Evolutionary conservation across 2,113 vertebrate species (phyloP).

Genomic region (Albula goreensis): DNA sequence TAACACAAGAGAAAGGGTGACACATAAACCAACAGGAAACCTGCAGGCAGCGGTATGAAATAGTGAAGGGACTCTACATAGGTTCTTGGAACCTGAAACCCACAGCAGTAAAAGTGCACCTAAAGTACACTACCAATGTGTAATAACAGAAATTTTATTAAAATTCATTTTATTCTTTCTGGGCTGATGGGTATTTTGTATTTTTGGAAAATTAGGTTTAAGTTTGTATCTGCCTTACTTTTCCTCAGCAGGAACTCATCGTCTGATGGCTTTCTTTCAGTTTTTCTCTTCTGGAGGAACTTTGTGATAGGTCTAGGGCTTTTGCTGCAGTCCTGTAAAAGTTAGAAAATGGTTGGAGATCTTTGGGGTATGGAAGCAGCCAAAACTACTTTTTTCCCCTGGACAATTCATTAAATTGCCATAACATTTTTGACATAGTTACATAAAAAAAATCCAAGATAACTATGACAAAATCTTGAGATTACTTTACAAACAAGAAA

Average conservation of each 20-base stretch:
- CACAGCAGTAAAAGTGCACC: background rate
- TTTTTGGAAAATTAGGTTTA: background rate
- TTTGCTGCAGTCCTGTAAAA: conserved; percentile 85
- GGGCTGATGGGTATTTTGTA: background rate
- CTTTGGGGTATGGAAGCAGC: too few relatives aligned
- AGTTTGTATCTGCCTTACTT: conserved; percentile 69
- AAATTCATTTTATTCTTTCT: background rate
- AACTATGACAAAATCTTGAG: too few relatives aligned
- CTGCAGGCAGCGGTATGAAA: background rate
- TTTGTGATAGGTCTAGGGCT: conserved; percentile 98
- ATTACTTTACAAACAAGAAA: too few relatives aligned
- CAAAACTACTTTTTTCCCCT: too few relatives aligned
- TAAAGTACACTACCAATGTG: background rate
- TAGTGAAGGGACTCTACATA: background rate
- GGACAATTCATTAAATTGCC: too few relatives aligned
- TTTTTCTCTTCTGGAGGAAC: conserved; percentile 92
- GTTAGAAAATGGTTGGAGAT: conserved; percentile 10
- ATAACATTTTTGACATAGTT: too few relatives aligned
- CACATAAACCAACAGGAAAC: background rate
- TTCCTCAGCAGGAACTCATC: conserved; percentile 92
- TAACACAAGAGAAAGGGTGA: background rate
- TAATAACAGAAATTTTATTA: background rate
- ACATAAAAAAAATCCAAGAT: too few relatives aligned
- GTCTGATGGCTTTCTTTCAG: conserved; percentile 93
- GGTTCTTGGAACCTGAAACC: background rate